Evolutionary conservation across 2,797 vertebrate species (phyloP), one percentile per base, ranked within the genome.

Genomic region (Novumbra hubbsi): DNA sequence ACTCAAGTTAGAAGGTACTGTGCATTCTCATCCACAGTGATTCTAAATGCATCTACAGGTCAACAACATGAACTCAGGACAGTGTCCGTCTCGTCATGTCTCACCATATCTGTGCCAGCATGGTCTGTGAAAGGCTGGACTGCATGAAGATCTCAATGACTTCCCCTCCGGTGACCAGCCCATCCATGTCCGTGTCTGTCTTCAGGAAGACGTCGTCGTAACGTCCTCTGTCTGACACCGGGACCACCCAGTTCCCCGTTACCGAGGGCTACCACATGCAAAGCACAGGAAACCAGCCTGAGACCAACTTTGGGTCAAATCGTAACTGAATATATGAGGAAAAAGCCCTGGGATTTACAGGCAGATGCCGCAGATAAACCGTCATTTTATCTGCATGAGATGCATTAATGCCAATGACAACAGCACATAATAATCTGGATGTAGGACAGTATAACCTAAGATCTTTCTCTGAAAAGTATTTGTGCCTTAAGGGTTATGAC

Each of bases 91-190:
- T 50, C 49, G 4, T 50, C 49, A 50, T 19, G 62, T 76, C 91
- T 96, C 91, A 99, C 98, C 98, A 99, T 87, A 99, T 97, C 83
- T 98, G 98, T 21, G 98, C 98, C 68, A 99, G 91, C 81, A 95
- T 91, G 45, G 87, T 95, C 92, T 99, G 97, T 32, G 96, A 93
- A 76, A 99, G 95, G 57, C 92, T 96, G 0, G 97, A 99, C 79
- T 95, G 96, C 93, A 99, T 97, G 84, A 99, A 99, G 91, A 99
- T 97, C 84, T 99, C 97, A 65, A 98, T 99, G 76, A 98, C 97
- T 88, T 99, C 97, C 68, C 92, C 93, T 68, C 98, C 98, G 2
- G 92, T 96, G 78, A 99, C 94, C 48, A 95, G 94, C 4, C 96
- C 96, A 0, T 98, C 96, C 75, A 95, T 88, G 88, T 99, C 96